A percentile compares a stretch with the other conserved stretches of the same genome.
These are phyloP conservation scores for Scaptomyza graminum DNA, from an alignment of 1,140 invertebrate genomes.

Conservation along the genomic window DNA sequence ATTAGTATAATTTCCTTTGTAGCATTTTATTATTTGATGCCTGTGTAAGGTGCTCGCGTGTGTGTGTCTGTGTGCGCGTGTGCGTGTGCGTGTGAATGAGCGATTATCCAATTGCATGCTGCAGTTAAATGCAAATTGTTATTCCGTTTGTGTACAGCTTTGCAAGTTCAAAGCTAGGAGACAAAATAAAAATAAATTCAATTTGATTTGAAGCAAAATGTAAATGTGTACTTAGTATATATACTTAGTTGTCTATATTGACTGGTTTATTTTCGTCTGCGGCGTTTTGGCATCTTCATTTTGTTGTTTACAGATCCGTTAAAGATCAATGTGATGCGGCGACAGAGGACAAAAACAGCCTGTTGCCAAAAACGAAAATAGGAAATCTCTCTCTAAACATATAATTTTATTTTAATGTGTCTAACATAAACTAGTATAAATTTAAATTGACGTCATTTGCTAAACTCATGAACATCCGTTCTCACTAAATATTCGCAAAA, in stretches of 20 bases:
- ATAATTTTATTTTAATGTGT: neutral
- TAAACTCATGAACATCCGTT: neutral
- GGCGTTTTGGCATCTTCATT: slow-evolving; percentile 24
- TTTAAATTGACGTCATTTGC: slow-evolving; percentile 43
- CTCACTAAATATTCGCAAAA: neutral
- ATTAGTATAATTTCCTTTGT: slow-evolving; percentile 4
- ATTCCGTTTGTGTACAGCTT: slow-evolving; percentile 5
- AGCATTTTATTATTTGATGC: neutral
- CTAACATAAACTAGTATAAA: neutral
- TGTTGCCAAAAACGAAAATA: slow-evolving; percentile 34
- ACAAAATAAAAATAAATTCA: neutral
- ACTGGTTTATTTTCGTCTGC: slow-evolving; percentile 18
- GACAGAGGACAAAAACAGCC: slow-evolving; percentile 11
- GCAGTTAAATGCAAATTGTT: slow-evolving; percentile 21
- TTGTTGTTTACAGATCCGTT: slow-evolving; percentile 39
- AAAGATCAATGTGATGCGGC: slow-evolving; percentile 42
- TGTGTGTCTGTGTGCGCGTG: slow-evolving; percentile 2
- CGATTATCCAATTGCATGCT: slow-evolving; percentile 34
- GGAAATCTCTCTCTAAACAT: slow-evolving; percentile 5
- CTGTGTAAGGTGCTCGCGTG: neutral
- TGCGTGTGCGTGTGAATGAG: neutral
- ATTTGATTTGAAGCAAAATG: slow-evolving; percentile 15
- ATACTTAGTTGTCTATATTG: slow-evolving; percentile 11
- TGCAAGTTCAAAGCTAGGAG: neutral
- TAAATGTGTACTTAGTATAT: neutral